Evolutionary conservation across 2,113 vertebrate genomes (phyloP), one percentile per base, ranked within the genome.

Genomic region (Thalassarche chlororhynchos): DNA sequence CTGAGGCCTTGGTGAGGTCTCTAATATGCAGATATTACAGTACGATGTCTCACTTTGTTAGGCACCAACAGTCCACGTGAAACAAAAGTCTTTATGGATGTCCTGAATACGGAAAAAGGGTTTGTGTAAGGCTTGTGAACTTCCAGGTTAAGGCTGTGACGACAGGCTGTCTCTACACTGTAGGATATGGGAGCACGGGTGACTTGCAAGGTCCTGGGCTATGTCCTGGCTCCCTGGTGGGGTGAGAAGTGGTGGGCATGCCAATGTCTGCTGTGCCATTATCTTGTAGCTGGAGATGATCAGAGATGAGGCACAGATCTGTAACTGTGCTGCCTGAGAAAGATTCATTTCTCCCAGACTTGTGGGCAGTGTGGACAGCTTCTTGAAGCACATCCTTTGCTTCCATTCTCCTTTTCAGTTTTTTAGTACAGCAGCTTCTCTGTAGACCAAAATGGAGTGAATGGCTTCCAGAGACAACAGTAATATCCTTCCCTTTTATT

Each of bases 151-250:
- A 23, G 20, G 16, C 34, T 77, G 19, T 89, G 58, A 46, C 15
- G 26, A 42, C 17, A 51, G 19, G 9, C 10, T 77, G 17, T 28
- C 21, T 64, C 25, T n/a, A 0, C 10, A 4, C 4, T 29, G 9
- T 9, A n/a, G 32, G 24, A 26, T 36, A 8, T 2, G 5, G 55
- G 26, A 31, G 1, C 12, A 72, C 0, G 3, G 14, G 28, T n/a
- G 52, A 77, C 40, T 46, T 64, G 31, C 31, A 69, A 51, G 32
- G 32, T n/a, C 32, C 54, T 89, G 52, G 36, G 17, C 44, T 44
- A 6, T 0, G 2, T 21, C 25, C 38, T 55, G 42, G 25, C 15
- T 87, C 9, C 26, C 49, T 2, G 21, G 5, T 42, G 28, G 38
- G 4, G 14, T 40, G 32, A 49, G n/a, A 87, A 57, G 19, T n/a